A percentile compares a stretch with the other conserved stretches of the same genome.
Conservation (phyloP, 2,113 vertebrate genomes). For the Suncus etruscus region DNA sequence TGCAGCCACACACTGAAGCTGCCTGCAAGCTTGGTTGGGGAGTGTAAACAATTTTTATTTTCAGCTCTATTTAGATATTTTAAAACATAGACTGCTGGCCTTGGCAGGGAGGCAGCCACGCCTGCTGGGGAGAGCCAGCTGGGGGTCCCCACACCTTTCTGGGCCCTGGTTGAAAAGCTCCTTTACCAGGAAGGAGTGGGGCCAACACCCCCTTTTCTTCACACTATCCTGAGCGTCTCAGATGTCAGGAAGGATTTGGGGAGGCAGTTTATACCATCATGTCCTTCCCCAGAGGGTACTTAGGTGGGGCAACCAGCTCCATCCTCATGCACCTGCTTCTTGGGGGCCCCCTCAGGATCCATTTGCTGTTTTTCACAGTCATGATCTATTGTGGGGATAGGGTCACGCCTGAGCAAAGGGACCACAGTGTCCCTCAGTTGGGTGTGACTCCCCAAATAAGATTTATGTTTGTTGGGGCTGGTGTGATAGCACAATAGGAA, state of each 20-base stretch:
- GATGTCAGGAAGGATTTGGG: not conserved
- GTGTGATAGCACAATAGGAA: too few species aligned
- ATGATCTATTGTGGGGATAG: not conserved
- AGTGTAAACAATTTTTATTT: constrained; percentile 90
- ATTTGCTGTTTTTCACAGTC: not conserved
- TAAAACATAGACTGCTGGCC: constrained; percentile 71
- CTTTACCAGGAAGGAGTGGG: constrained; percentile 49
- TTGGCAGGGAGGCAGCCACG: constrained; percentile 19
- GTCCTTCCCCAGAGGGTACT: not conserved
- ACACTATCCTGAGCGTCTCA: not conserved
- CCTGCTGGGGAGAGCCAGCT: constrained; percentile 63
- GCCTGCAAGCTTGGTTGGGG: constrained; percentile 69
- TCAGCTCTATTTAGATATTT: constrained; percentile 83
- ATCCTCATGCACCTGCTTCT: too few species aligned
- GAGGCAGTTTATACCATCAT: not conserved
- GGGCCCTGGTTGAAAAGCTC: not conserved
- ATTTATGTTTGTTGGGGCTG: too few species aligned
- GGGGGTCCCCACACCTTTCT: constrained; percentile 59
- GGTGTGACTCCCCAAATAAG: too few species aligned
- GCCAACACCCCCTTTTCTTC: not conserved
- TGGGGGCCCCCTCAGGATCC: not conserved
- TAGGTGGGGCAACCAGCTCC: too few species aligned
- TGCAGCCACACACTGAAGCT: constrained; percentile 73
- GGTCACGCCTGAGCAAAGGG: too few species aligned
- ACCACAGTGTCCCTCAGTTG: too few species aligned